These are phyloP conservation scores for Lota lota DNA, from an alignment of 2,113 vertebrate species.

Conservation along the genomic window DNA sequence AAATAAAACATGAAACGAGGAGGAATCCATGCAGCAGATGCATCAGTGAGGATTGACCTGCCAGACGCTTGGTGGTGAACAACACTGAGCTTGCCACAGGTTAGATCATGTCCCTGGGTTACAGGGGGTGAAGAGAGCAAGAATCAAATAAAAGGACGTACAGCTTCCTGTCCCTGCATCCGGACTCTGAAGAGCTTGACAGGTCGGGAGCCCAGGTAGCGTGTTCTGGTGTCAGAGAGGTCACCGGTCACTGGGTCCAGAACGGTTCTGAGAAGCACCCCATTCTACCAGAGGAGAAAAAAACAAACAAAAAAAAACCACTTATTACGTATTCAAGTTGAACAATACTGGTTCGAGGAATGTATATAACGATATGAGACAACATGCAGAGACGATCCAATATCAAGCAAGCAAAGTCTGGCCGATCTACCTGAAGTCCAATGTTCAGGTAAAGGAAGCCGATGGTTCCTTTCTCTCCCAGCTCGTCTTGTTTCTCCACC, in stretches of 20 bases:
- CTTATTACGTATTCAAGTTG: background rate
- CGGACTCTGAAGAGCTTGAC: slow-evolving; percentile 96
- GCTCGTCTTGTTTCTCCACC: slow-evolving; percentile 94
- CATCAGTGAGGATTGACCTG: background rate
- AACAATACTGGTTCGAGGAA: background rate
- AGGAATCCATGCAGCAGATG: background rate
- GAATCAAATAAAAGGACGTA: slow-evolving; percentile 64
- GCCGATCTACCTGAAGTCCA: slow-evolving; percentile 86
- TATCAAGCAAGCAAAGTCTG: background rate
- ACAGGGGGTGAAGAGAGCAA: background rate
- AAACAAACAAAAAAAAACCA: slow-evolving; percentile 1
- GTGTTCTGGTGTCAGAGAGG: slow-evolving; percentile 92
- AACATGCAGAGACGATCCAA: background rate
- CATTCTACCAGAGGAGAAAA: slow-evolving; percentile 75
- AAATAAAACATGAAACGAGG: background rate
- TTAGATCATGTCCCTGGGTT: too few species aligned
- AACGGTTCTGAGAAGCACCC: slow-evolving; percentile 91
- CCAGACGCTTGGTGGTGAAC: background rate
- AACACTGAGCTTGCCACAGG: too few species aligned
- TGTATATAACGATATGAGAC: too few species aligned
- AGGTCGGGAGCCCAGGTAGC: slow-evolving; percentile 92
- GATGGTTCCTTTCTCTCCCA: slow-evolving; percentile 92
- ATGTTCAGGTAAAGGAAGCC: slow-evolving; percentile 98
- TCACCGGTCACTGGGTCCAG: slow-evolving; percentile 95
- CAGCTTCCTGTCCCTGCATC: slow-evolving; percentile 99